Evolutionary conservation across 2,113 vertebrate species (phyloP), one percentile per base, ranked within the genome.

Genomic region (Oncorhynchus clarkii): DNA sequence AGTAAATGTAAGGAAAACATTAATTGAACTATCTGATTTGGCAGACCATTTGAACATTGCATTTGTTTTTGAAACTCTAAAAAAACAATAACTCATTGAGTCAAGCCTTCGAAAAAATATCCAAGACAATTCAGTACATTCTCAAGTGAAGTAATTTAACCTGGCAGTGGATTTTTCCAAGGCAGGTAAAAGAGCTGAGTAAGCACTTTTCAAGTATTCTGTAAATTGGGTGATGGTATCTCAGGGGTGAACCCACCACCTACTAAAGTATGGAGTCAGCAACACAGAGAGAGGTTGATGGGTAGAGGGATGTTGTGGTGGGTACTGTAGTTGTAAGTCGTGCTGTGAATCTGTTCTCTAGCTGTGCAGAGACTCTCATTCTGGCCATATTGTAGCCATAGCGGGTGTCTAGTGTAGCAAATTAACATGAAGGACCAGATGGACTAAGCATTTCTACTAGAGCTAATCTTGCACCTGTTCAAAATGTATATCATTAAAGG

Each of bases 241-340:
- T 91, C 91, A 82, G 75, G 91, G 88, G 90, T 91, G 85, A 90
- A 81, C 80, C 78, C 89, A 88, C 85, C 80, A 78, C 74, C 81
- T 76, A 92, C 72, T 82, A 77, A 90, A 90, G 59, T 73, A 87
- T 84, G 74, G 86, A 87, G 90, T 92, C 91, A 92, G 91, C 91
- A 92, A 79, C 85, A 84, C 78, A 54, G 57, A 80, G 83, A 64
- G 75, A 74, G 87, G 85, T 84, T 77, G 75, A 75, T 77, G 84
- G 87, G 82, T 86, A 76, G 76, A 75, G 79, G 76, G 84, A 73
- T 72, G 86, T 72, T 4, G 29, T 84, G 82, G 86, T 86, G 79
- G 84, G 84, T 84, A 45, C 9, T 45, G 39, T 11, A 83, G 89
- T 87, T 75, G 78, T 84, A 77, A 83, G 78, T 88, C 88, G 83